Base-by-base conservation (phyloP, 2,888 invertebrate species). In the Chloroclystis v-ata region DNA sequence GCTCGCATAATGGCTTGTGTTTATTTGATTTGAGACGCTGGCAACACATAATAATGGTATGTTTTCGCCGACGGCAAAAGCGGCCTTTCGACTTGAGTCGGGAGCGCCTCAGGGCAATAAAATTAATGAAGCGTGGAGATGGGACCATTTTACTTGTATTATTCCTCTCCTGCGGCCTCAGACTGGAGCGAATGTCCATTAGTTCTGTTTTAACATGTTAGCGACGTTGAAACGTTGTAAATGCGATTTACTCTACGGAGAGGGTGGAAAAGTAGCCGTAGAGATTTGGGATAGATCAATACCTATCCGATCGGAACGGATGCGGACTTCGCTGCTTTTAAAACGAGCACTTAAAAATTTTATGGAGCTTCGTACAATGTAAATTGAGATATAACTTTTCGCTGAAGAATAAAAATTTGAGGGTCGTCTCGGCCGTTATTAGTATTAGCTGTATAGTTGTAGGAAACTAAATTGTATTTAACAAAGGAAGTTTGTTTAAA, bases 181-280 rank as follows among this genome's bases (percentile, higher is more conserved):
- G 84, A 84, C 85, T 84, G 85, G 72, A 87, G 81, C 86, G 86
- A 87, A 87, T 87, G 86, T 86, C 86, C 86, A 87, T 87, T 87
- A 86, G 87, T 87, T 87, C 87, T 86, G 85, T 87, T 87, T 87
- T 86, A 87, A 87, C 87, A 86, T 87, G 86, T 87, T 87, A 87
- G 86, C 83, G 83, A 85, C 78, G 85, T 85, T 86, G 87, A 87
- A 86, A 86, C 82, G 82, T 84, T 85, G 83, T 82, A 86, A 87
- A 87, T 87, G 81, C 83, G 85, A 87, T 87, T 87, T 86, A 82
- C 82, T 83, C 72, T 78, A 72, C 72, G 74, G 80, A 76, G 84
- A 78, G 86, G 85, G 82, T 82, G 81, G 83, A 81, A 78, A 76
- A 84, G 82, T 82, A 78, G 82, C 80, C 69, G 70, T 59, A 77